Base-by-base conservation (phyloP, 2,888 invertebrate species). In the Malthinus seriepunctatus region DNA sequence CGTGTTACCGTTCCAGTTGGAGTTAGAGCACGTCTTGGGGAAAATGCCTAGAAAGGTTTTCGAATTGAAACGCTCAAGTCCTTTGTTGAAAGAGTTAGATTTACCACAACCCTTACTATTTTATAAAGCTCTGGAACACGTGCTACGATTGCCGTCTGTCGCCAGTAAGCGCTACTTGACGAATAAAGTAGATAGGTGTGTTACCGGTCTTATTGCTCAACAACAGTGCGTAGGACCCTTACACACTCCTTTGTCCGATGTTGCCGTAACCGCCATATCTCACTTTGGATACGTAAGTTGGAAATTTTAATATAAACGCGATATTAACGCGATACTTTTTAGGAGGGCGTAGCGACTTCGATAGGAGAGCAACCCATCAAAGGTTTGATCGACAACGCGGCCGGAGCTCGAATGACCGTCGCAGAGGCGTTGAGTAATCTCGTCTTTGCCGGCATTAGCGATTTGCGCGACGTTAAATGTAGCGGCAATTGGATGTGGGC, bases 401-500 rank as follows among this genome's bases (percentile, higher is more conserved):
- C 92, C 9, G 97, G 97, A 47, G 97, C 97, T 0, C 83, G 97
- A 58, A 88, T 98, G 89, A 91, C 96, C 0, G 91, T 99, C 0
- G 95, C 91, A 0, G 99, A 99, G 79, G 91, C 97, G 1, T 77
- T 98, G 12, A 93, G 93, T 46, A 99, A 99, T 79, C 83, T 99
- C 64, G 95, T 88, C 0, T 89, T 89, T 73, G 88, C 87, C 1
- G 84, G 83, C 31, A 86, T 89, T 47, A 81, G 83, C 0, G 82
- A 83, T 53, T 69, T 88, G 14, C 82, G 89, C 79, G 98, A 99
- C 78, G 90, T 98, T 1, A 99, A 98, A 80, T 97, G 97, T 77
- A 96, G 95, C 37, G 98, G 95, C n/a, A 99, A 99, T 79, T 99
- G 98, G 98, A 99, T 99, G 99, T 99, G 98, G 98, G 90, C 96